Evolutionary conservation across 2,797 vertebrate species (phyloP).

Genomic region (Monodelphis domestica): DNA sequence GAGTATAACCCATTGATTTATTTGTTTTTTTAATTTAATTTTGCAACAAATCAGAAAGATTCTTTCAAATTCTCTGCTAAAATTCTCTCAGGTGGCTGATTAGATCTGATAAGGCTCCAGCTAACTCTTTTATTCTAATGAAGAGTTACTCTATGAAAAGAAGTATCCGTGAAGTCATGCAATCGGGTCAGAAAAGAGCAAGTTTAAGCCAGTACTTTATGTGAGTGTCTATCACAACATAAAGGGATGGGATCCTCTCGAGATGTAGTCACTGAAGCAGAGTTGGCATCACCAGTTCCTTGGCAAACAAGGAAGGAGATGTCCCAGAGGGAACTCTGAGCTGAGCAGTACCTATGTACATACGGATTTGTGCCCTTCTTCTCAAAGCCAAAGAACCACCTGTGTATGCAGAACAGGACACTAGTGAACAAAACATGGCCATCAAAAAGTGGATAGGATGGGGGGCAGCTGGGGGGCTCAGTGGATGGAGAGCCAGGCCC

Average conservation of each 20-base stretch:
- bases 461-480: not conserved
- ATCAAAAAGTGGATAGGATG: not conserved
- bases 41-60: constrained; percentile 27
- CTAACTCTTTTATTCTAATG: not conserved
- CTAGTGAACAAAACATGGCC: rapidly evolving
- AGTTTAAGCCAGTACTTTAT: not conserved
- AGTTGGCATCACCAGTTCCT: not conserved
- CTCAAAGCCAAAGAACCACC: not conserved
- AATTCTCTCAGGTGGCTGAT: not conserved
- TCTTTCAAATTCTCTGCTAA: too few species aligned
- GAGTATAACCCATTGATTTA: not conserved
- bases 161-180: rapidly evolving
- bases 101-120: not conserved
- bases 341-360: not conserved
- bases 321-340: not conserved
- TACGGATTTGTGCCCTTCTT: not conserved
- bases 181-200: not conserved
- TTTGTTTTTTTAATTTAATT: constrained; percentile 16
- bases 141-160: rapidly evolving
- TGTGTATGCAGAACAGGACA: not conserved
- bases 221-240: not conserved
- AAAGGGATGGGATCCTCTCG: not conserved
- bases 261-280: not conserved
- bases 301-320: not conserved
- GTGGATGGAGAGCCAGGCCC: too few species aligned